A percentile compares a stretch with the other conserved stretches of the same genome.
phyloP scores from a whole-genome alignment of 2,888 invertebrate genomes.

The Apeira syringaria region DNA sequence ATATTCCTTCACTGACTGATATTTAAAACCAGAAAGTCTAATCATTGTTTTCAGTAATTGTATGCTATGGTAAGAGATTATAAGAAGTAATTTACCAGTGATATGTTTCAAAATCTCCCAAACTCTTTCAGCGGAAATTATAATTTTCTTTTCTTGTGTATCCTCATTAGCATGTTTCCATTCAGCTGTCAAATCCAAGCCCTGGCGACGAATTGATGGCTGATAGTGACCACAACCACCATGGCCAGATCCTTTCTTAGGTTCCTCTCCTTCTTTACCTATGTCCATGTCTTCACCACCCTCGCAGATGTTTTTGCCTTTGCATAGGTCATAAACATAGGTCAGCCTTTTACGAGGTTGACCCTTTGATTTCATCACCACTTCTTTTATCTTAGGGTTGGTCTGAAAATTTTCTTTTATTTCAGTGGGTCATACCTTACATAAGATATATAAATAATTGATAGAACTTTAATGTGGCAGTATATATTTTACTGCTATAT shows the following conservation, averaged over 20 bases:
- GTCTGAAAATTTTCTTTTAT: slow-evolving; percentile 79
- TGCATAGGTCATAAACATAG: slow-evolving; percentile 98
- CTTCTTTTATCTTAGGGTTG: slow-evolving; percentile 96
- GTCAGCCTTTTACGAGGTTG: slow-evolving; percentile 97
- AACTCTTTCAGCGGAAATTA: slow-evolving; percentile 96
- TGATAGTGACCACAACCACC: slow-evolving; percentile 99
- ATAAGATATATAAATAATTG: no score
- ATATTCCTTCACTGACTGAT: no score
- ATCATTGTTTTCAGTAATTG: no score
- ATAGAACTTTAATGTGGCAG: no score
- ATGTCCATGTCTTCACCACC: slow-evolving; percentile 99
- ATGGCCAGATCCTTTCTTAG: slow-evolving; percentile 86
- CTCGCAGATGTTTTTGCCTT: slow-evolving; percentile 98
- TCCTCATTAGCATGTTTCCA: slow-evolving; percentile 99
- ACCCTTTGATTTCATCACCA: slow-evolving; percentile 97
- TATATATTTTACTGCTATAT: no score
- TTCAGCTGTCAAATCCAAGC: slow-evolving; percentile 97
- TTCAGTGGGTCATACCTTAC: not conserved
- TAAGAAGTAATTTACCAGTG: slow-evolving; percentile 71
- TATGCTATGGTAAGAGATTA: no score
- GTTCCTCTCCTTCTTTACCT: slow-evolving; percentile 89
- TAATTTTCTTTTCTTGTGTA: slow-evolving; percentile 97
- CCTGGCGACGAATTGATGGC: slow-evolving; percentile 94
- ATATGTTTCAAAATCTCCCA: slow-evolving; percentile 98
- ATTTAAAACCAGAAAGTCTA: no score